A percentile compares a stretch with the other conserved stretches of the same genome.
Evolutionary conservation across 2,888 invertebrate genomes (phyloP).

Genomic region (Leptinotarsa peninsularis): DNA sequence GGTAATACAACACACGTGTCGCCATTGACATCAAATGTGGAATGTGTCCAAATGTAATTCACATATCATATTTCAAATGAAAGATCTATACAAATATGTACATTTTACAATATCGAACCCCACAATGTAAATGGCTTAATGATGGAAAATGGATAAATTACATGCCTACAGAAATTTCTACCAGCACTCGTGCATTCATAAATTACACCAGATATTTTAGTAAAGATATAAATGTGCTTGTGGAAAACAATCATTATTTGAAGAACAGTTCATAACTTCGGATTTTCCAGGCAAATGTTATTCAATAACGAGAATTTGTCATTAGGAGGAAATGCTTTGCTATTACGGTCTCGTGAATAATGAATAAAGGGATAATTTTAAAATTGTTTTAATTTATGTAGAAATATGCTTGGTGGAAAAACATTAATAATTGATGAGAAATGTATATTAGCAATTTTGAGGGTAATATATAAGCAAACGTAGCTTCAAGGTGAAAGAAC

Average conservation of each 20-base stretch:
- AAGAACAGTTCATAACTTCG: slow-evolving; percentile 2
- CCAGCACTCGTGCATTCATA: neutral
- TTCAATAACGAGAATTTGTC: slow-evolving; percentile 12
- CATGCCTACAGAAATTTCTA: slow-evolving; percentile 5
- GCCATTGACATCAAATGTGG: no score
- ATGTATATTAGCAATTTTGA: slow-evolving; percentile 3
- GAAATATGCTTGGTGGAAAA: slow-evolving; percentile 6
- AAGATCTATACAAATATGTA: neutral
- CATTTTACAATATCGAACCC: neutral
- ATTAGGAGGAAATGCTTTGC: neutral
- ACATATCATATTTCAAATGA: no score
- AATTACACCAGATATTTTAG: slow-evolving; percentile 6
- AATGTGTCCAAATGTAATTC: no score
- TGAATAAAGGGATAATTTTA: neutral
- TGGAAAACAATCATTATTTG: slow-evolving; percentile 8
- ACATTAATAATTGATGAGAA: slow-evolving; percentile 18
- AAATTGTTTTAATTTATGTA: slow-evolving; percentile 1
- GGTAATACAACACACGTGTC: no score
- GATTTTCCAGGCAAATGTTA: neutral
- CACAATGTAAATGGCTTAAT: neutral
- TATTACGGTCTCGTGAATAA: slow-evolving; percentile 5
- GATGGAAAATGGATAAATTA: slow-evolving; percentile 1
- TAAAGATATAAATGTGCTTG: neutral
- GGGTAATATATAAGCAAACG: neutral
- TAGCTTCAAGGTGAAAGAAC: neutral